Evolutionary conservation across 2,797 vertebrate species (phyloP), one percentile per base, ranked within the genome.

Genomic region (Aulostomus chinensis): DNA sequence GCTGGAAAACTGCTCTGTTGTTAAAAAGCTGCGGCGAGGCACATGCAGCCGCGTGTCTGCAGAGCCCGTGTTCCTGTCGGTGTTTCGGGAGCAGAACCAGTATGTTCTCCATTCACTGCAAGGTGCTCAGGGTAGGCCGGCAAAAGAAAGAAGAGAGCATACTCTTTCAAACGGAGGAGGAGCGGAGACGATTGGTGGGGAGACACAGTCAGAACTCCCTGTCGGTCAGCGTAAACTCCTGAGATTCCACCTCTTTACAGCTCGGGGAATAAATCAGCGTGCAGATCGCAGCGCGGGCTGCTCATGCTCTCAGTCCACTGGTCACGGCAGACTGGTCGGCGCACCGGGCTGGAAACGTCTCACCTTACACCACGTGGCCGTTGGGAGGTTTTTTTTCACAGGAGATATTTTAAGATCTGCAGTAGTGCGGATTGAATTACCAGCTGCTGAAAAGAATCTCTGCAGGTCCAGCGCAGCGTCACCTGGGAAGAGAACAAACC

Each of bases 81-180:
- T 91, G 90, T 89, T 92, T 91, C 25, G 87, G 89, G 73, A 92
- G 89, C 82, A 88, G 83, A 68, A 87, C 76, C 81, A 90, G 90
- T 89, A 92, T 74, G 86, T 90, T 92, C 90, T 90, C 92, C 92
- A 93, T 93, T 92, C 90, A 92, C 86, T 82, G 78, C 84, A 76
- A 67, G 77, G 64, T 80, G 62, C 80, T 82, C 63, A 67, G 37
- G 73, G 67, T 78, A 43, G 58, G 71, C 79, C 52, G 29, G 48
- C 24, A 42, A 72, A 80, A 84, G 85, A 72, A 66, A 86, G 64
- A 85, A 83, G 49, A 67, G 36, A 54, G 33, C 76, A 84, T 81
- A 45, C 18, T 39, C 34, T 30, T 62, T 58, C 15, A 39, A 58
- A 61, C 50, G 40, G 47, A 32, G 22, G 25, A 18, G 36, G 6